phyloP scores from a whole-genome alignment of 1,140 invertebrate species.

The Hermetia illucens region DNA sequence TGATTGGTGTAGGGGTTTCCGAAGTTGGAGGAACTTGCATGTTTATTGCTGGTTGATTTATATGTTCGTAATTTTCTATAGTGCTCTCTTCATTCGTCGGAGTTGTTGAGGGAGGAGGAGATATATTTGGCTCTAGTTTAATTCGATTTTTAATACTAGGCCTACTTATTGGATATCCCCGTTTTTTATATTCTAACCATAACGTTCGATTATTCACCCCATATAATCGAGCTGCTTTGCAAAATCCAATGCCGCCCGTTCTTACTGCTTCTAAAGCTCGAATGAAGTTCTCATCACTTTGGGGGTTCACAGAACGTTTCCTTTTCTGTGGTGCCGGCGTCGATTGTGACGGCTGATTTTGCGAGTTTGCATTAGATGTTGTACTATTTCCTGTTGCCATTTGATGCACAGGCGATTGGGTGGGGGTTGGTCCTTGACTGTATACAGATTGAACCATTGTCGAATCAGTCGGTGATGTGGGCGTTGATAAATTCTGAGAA shows the following conservation, averaged over 20 bases:
- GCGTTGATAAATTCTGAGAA: constrained; percentile 24
- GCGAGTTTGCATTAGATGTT: constrained; percentile 4
- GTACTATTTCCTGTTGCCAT: constrained; percentile 1
- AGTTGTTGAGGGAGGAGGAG: constrained; percentile 32
- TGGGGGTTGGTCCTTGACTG: constrained; percentile 28
- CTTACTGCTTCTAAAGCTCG: constrained; percentile 62
- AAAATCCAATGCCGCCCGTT: constrained; percentile 69
- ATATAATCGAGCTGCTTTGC: constrained; percentile 64
- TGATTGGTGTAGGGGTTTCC: constrained; percentile 31
- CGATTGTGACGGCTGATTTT: constrained; percentile 1
- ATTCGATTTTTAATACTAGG: constrained; percentile 55
- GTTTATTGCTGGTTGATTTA: constrained; percentile 34
- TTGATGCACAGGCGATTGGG: constrained; percentile 20
- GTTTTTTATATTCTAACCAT: constrained; percentile 71
- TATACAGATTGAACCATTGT: constrained; percentile 31
- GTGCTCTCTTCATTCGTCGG: constrained; percentile 21
- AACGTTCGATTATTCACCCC: constrained; percentile 70
- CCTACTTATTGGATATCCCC: constrained; percentile 60
- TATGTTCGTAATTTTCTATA: constrained; percentile 30
- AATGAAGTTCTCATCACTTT: constrained; percentile 64
- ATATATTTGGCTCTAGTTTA: constrained; percentile 44
- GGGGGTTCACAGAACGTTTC: constrained; percentile 51
- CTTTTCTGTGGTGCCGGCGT: constrained; percentile 29
- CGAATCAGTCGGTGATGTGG: constrained; percentile 28
- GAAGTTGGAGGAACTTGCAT: constrained; percentile 37